phyloP scores from a whole-genome alignment of 1,140 invertebrate genomes.

The Drosophila sucinea region DNA sequence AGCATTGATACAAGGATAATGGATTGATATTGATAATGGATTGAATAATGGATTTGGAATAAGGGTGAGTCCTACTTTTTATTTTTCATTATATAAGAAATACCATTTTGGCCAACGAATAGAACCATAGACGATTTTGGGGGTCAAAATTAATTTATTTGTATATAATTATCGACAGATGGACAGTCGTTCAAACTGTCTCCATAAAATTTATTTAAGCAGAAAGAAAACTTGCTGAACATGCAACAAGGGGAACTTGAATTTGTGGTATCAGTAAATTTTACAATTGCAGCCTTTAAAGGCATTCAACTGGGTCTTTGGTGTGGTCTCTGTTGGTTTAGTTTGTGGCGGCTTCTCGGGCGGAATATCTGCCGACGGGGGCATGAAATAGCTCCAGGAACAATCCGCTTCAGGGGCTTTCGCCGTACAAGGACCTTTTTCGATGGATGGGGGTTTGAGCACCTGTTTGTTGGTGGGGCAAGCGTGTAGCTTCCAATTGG shows the following conservation, averaged over 20 bases:
- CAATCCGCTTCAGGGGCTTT: conserved; percentile 32
- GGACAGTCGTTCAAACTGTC: too few species aligned
- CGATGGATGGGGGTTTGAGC: conserved; percentile 23
- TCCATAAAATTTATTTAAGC: not conserved
- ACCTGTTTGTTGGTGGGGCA: conserved; percentile 58
- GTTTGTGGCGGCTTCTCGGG: not conserved
- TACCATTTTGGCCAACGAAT: too few species aligned
- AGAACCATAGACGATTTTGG: not conserved
- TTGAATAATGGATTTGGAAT: too few species aligned
- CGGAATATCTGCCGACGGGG: conserved; percentile 21
- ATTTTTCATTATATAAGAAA: too few species aligned
- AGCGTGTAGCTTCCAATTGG: conserved; percentile 69
- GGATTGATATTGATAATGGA: not conserved
- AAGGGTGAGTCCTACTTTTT: too few species aligned
- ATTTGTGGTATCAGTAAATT: conserved; percentile 20
- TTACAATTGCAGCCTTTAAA: conserved; percentile 33
- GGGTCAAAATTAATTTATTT: not conserved
- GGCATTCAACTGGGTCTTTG: not conserved
- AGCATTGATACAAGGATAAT: not conserved
- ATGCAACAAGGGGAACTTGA: not conserved
- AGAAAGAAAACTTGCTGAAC: not conserved
- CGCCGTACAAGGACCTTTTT: conserved; percentile 27
- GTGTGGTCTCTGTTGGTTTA: not conserved
- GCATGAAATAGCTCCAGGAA: conserved; percentile 32
- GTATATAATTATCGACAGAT: too few species aligned